Evolutionary conservation across 2,888 invertebrate genomes (phyloP).

Genomic region (Nemurella pictetii): DNA sequence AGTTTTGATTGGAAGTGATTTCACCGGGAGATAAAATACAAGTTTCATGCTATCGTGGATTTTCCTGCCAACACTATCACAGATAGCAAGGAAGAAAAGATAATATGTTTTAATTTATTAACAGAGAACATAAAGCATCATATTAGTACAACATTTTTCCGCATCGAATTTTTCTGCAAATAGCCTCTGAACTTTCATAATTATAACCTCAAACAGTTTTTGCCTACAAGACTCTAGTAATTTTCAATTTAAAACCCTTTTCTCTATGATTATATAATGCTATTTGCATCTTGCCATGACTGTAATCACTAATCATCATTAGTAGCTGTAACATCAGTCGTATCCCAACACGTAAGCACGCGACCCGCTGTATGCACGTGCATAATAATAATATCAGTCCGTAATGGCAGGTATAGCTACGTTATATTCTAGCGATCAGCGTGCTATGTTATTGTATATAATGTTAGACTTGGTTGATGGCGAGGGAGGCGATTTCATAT

Average conservation of each 20-base stretch:
- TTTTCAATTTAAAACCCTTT: constrained; percentile 12
- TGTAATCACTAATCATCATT: background rate
- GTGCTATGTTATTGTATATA: background rate
- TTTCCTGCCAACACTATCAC: no score
- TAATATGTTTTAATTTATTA: no score
- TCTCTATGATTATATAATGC: background rate
- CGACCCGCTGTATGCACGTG: background rate
- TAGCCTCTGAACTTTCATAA: no score
- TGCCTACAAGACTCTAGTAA: background rate
- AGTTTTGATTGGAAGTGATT: no score
- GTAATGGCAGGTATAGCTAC: background rate
- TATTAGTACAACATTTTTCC: no score
- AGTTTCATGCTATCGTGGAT: no score
- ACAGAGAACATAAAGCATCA: no score
- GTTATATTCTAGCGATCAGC: background rate
- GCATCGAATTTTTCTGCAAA: no score
- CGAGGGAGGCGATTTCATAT: background rate
- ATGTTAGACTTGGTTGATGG: background rate
- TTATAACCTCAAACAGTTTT: no score
- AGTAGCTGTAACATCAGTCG: background rate
- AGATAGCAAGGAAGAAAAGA: no score
- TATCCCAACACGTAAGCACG: background rate
- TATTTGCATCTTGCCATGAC: background rate
- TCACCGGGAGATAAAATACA: no score
- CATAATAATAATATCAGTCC: background rate